Percentiles rank a stretch among this genome's conserved stretches.
These are phyloP conservation scores for Triops longicaudatus DNA, from an alignment of 1,140 invertebrate genomes.

Conservation along the genomic window DNA sequence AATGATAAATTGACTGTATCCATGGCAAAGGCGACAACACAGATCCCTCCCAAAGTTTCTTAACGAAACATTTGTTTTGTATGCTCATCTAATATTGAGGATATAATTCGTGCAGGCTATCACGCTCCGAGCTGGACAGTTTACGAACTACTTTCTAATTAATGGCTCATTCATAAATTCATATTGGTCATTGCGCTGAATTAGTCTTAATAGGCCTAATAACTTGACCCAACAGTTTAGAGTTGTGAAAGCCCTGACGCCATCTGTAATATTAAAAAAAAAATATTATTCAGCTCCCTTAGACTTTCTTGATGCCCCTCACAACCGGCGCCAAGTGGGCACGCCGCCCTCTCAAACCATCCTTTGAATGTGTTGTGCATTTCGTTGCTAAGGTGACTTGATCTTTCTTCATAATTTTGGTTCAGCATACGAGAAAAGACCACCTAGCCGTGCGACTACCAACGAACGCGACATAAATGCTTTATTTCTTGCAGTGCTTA, in stretches of 20 bases:
- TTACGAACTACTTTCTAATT: not conserved
- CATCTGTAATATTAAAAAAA: too few species aligned
- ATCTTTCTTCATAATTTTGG: not conserved
- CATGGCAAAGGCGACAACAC: slow-evolving; percentile 4
- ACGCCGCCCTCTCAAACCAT: too few species aligned
- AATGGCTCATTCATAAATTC: not conserved
- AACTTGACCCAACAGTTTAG: not conserved
- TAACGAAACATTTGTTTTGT: not conserved
- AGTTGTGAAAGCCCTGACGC: too few species aligned
- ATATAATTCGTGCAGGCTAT: too few species aligned
- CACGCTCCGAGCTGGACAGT: not conserved
- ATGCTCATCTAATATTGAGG: too few species aligned
- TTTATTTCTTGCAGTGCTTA: too few species aligned
- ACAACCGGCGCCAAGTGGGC: too few species aligned
- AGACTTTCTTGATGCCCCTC: too few species aligned
- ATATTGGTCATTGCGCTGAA: not conserved
- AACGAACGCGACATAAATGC: not conserved
- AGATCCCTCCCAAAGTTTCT: not conserved
- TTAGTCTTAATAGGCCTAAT: not conserved
- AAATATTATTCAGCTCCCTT: too few species aligned
- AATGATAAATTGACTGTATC: slow-evolving; percentile 10
- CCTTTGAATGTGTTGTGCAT: not conserved
- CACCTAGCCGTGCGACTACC: not conserved
- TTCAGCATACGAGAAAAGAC: not conserved
- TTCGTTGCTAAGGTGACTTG: slow-evolving; percentile 3